A percentile compares a stretch with the other conserved stretches of the same genome.
phyloP scores from a whole-genome alignment of 2,888 invertebrate species.

The Platycheirus rosarum region DNA sequence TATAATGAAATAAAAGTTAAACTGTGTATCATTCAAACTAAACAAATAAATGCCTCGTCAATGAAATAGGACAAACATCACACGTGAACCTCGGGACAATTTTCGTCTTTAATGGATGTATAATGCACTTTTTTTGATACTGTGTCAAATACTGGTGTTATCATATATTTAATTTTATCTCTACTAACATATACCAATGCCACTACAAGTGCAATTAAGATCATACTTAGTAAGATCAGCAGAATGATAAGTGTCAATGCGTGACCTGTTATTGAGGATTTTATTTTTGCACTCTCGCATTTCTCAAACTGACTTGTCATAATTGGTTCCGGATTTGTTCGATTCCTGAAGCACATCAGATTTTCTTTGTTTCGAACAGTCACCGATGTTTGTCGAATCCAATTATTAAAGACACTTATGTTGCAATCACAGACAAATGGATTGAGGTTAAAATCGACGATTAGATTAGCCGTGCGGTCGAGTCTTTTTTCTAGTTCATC shows the following conservation, averaged over 20 bases:
- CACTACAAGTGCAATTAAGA: conserved; percentile 84
- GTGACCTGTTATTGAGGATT: conserved; percentile 77
- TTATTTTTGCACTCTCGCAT: conserved; percentile 79
- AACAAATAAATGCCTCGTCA: no score
- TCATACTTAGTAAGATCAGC: conserved; percentile 84
- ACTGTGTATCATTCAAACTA: no score
- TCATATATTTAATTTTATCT: conserved; percentile 84
- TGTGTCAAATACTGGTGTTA: conserved; percentile 86
- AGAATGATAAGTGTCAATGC: conserved; percentile 83
- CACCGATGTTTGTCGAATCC: conserved; percentile 86
- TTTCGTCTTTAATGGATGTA: conserved; percentile 87
- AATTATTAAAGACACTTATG: conserved; percentile 85
- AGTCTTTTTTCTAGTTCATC: conserved; percentile 84
- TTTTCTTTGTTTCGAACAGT: conserved; percentile 84
- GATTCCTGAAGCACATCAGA: conserved; percentile 83
- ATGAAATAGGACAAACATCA: conserved; percentile 74
- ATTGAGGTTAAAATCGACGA: conserved; percentile 87
- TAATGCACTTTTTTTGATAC: conserved; percentile 89
- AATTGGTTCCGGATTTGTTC: conserved; percentile 78
- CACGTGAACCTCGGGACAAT: conserved; percentile 83
- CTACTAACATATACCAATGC: conserved; percentile 86
- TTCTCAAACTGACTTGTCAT: conserved; percentile 78
- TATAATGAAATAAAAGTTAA: no score
- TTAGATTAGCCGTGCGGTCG: conserved; percentile 82
- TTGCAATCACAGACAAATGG: conserved; percentile 88